A percentile compares a stretch with the other conserved stretches of the same genome.
Conservation (phyloP, 2,888 invertebrate genomes). For the Spicauda simplicius region DNA sequence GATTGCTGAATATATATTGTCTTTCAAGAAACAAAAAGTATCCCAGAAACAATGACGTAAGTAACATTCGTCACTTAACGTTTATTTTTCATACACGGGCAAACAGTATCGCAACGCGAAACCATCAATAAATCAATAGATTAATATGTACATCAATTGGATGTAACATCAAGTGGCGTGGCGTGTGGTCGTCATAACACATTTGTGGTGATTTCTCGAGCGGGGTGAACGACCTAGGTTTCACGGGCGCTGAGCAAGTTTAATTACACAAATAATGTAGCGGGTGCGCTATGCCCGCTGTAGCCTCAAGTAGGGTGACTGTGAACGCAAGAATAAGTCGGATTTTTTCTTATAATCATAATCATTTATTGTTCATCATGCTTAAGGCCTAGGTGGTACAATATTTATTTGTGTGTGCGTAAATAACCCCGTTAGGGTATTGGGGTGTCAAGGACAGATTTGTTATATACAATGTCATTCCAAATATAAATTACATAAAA, state of each 20-base stretch:
- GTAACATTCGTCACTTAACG: too few relatives aligned
- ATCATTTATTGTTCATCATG: too few relatives aligned
- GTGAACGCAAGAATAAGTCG: background rate
- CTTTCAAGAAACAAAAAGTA: too few relatives aligned
- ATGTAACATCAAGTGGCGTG: conserved; percentile 12
- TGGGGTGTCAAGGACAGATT: too few relatives aligned
- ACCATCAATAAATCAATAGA: background rate
- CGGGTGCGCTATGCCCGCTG: conserved; percentile 63
- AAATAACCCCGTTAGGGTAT: too few relatives aligned
- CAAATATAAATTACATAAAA: too few relatives aligned
- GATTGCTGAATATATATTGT: too few relatives aligned
- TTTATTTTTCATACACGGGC: too few relatives aligned
- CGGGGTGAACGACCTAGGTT: conserved; percentile 57
- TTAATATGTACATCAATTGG: conserved; percentile 26
- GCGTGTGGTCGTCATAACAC: conserved; percentile 23
- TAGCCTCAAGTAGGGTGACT: conserved; percentile 9
- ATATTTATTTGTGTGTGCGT: too few relatives aligned
- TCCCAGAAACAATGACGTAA: too few relatives aligned
- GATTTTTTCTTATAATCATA: background rate
- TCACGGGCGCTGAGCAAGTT: conserved; percentile 66
- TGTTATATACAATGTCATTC: too few relatives aligned
- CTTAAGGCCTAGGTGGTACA: too few relatives aligned
- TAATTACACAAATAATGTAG: conserved; percentile 63
- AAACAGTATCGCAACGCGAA: background rate
- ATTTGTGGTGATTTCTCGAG: conserved; percentile 43